A percentile compares a stretch with the other conserved stretches of the same genome.
Conservation (phyloP, 2,113 vertebrate genomes). For the Hyaena hyaena region DNA sequence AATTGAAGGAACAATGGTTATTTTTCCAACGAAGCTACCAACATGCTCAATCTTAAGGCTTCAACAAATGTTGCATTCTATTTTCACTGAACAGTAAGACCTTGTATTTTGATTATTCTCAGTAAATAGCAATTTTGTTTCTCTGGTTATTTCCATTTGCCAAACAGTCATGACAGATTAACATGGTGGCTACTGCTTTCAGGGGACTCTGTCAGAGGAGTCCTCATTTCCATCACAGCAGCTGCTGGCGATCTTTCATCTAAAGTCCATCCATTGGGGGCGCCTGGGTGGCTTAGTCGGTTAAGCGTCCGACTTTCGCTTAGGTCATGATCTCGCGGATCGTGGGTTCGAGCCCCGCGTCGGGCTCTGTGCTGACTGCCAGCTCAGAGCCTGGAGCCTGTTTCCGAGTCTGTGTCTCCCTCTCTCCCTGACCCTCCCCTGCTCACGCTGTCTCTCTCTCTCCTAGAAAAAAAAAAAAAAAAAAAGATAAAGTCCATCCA, state of each 20-base stretch:
- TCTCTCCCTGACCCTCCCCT: too few relatives aligned
- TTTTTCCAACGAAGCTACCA: slow-evolving; percentile 72
- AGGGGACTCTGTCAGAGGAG: slow-evolving; percentile 51
- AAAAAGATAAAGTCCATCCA: neutral
- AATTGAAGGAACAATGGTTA: slow-evolving; percentile 75
- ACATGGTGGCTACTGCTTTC: slow-evolving; percentile 41
- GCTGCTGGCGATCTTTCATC: slow-evolving; percentile 45
- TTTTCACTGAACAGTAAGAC: slow-evolving; percentile 49
- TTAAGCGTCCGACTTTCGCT: too few relatives aligned
- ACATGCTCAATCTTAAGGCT: slow-evolving; percentile 64
- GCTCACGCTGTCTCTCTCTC: too few relatives aligned
- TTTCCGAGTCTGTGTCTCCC: too few relatives aligned
- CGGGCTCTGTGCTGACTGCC: too few relatives aligned
- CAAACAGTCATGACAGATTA: slow-evolving; percentile 64
- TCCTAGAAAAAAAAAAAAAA: too few relatives aligned
- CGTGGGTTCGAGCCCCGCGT: too few relatives aligned
- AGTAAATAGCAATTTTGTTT: slow-evolving; percentile 69
- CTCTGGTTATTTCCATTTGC: slow-evolving; percentile 64
- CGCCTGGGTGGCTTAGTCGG: too few relatives aligned
- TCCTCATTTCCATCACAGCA: slow-evolving; percentile 33
- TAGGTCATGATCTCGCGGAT: too few relatives aligned
- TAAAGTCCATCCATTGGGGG: neutral
- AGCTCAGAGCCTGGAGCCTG: too few relatives aligned
- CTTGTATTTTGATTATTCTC: slow-evolving; percentile 58
- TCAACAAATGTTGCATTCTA: slow-evolving; percentile 54